Base-by-base conservation (phyloP, 2,113 vertebrate species). In the Colius striatus region DNA sequence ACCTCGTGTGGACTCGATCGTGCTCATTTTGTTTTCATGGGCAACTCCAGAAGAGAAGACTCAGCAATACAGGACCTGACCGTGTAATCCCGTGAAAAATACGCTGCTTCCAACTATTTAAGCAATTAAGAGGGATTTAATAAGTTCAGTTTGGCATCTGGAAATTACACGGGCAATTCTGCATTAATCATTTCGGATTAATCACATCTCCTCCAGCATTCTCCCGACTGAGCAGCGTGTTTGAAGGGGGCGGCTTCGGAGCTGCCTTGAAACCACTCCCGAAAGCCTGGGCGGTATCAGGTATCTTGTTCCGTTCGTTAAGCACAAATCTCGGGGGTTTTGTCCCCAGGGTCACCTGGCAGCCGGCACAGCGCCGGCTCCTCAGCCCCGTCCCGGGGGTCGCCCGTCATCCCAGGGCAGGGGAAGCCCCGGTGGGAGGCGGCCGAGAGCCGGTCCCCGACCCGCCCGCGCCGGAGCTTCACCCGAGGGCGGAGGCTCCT, bases 311-410 rank as follows among this genome's bases (percentile, higher is more conserved):
- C 53, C 5, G 50, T 4, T 43, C 2, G 45, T 27, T 21, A 48
- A 7, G 36, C 18, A 11, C 29, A 17, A 3, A 50, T 5, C 9
- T 2, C 0, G 43, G 3, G 10, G 0, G 2, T 21, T 2, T 0
- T 9, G 5, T 16, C 29, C 20, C 4, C 17, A 30, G 2, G 21
- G 17, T 80, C 58, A 62, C 65, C 45, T 10, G 34, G 21, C 0
- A 26, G 48, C 27, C 9, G 19, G 74, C 32, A 23, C 54, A 19
- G 38, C 32, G 4, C 13, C 9, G 30, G 16, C 41, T n/a, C n/a
- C n/a, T n/a, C n/a, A n/a, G n/a, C n/a, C n/a, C n/a, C 38, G 38
- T 41, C 38, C 38, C 38, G 38, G 38, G 38, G 38, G 38, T 12
- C 38, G 38, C 38, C 38, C 38, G 38, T 41, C 38, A 41, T 41